Percentiles rank a stretch among this genome's conserved stretches.
Evolutionary conservation across 2,113 vertebrate genomes (phyloP).

Genomic region (Scopus umbretta): DNA sequence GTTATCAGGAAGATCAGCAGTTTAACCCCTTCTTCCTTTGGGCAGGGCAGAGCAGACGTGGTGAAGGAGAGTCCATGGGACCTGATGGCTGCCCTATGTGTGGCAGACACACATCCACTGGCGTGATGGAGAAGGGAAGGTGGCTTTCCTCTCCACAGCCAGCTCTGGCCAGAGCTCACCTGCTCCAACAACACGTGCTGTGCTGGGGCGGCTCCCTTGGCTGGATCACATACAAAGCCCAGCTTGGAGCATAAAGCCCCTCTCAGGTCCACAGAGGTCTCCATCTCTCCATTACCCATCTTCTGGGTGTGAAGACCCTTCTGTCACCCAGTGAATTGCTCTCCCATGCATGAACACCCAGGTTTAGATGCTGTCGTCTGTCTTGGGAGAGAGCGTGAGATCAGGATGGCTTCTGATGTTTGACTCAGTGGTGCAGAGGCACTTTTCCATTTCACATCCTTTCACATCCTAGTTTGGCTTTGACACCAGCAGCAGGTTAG

Average conservation of each 20-base stretch:
- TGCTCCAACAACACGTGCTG: neutral
- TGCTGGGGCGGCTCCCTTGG: neutral
- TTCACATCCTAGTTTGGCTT: neutral
- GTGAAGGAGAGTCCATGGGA: neutral
- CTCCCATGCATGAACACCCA: neutral
- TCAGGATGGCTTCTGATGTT: neutral
- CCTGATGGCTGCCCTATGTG: fast-evolving
- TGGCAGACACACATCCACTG: neutral
- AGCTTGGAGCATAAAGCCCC: neutral
- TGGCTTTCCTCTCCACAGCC: neutral
- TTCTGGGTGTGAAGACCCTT: too few relatives aligned
- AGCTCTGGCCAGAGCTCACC: neutral
- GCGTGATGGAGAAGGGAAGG: fast-evolving
- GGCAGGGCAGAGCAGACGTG: neutral
- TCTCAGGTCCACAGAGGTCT: neutral
- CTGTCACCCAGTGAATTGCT: neutral
- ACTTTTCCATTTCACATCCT: neutral
- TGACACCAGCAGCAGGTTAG: neutral
- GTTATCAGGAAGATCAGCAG: neutral
- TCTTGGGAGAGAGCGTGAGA: neutral
- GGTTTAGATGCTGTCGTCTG: neutral
- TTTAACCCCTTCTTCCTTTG: slow-evolving; percentile 4
- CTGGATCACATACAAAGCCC: neutral
- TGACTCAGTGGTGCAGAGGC: fast-evolving
- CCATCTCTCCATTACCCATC: neutral